Conservation (phyloP, 2,797 vertebrate species). For the Pantherophis vulpinus region DNA sequence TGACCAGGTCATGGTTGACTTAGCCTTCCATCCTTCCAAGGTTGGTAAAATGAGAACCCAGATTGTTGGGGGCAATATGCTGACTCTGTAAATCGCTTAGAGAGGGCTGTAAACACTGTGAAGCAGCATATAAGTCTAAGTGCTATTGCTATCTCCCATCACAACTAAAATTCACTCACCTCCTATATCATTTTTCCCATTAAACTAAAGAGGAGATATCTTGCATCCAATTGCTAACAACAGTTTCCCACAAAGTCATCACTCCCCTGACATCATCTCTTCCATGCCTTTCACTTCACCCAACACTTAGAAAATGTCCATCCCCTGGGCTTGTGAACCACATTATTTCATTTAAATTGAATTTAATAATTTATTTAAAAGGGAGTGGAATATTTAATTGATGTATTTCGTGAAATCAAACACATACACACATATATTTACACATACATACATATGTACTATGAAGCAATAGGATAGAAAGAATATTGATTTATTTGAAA, state of each 20-base stretch:
- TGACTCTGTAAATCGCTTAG: too few species aligned
- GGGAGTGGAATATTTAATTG: not conserved
- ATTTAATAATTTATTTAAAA: not conserved
- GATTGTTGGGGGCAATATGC: too few species aligned
- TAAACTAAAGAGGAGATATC: not conserved
- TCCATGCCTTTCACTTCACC: not conserved
- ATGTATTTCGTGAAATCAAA: not conserved
- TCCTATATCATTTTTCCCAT: not conserved
- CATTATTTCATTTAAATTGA: not conserved
- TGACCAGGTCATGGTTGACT: not conserved
- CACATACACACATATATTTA: not conserved
- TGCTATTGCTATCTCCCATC: not conserved
- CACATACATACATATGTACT: not conserved
- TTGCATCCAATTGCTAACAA: not conserved
- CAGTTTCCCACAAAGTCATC: not conserved
- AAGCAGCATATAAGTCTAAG: too few species aligned
- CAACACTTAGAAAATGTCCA: not conserved
- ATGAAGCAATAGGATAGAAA: not conserved
- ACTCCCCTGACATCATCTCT: not conserved
- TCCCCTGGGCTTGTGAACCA: not conserved
- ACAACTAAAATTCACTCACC: not conserved
- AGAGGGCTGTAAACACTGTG: too few species aligned
- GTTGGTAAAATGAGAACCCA: not conserved
- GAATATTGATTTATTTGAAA: not conserved
- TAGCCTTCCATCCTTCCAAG: not conserved